Conservation (phyloP, 2,888 invertebrate genomes). For the Pollenia angustigena region DNA sequence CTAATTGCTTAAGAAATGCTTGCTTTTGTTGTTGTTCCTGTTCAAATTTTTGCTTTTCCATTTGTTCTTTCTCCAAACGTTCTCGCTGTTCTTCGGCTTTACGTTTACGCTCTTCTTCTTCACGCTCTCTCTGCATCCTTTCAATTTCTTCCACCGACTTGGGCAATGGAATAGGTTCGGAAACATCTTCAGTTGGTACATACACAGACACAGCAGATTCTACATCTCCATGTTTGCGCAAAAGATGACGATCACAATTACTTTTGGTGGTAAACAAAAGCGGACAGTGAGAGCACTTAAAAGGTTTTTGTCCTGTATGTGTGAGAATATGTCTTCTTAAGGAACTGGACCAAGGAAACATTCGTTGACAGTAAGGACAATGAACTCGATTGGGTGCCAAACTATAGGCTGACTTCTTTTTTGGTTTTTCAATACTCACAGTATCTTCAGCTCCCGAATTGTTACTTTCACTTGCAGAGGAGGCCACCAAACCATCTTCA, state of each 20-base stretch:
- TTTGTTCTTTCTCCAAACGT: constrained; percentile 77
- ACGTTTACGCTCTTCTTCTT: constrained; percentile 78
- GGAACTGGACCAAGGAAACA: constrained; percentile 98
- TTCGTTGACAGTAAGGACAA: constrained; percentile 96
- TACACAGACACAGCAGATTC: constrained; percentile 84
- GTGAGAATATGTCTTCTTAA: constrained; percentile 96
- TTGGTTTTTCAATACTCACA: constrained; percentile 83
- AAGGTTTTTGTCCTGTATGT: constrained; percentile 98
- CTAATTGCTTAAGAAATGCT: constrained; percentile 80
- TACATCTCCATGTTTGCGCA: constrained; percentile 92
- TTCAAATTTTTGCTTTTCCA: constrained; percentile 75
- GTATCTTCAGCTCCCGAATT: constrained; percentile 92
- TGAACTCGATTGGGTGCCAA: constrained; percentile 96
- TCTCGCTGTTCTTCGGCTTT: constrained; percentile 77
- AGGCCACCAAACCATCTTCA: constrained; percentile 92
- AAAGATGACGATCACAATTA: constrained; percentile 97
- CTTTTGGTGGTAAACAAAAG: constrained; percentile 98
- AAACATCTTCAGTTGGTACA: constrained; percentile 85
- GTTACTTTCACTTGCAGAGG: constrained; percentile 92
- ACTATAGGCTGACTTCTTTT: constrained; percentile 97
- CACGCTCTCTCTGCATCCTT: constrained; percentile 80
- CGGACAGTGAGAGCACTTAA: constrained; percentile 96
- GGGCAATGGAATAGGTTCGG: constrained; percentile 83
- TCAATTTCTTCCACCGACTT: constrained; percentile 83
- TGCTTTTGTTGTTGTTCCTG: constrained; percentile 76